phyloP scores from a whole-genome alignment of 1,140 invertebrate species.

The Aphelinus certus region DNA sequence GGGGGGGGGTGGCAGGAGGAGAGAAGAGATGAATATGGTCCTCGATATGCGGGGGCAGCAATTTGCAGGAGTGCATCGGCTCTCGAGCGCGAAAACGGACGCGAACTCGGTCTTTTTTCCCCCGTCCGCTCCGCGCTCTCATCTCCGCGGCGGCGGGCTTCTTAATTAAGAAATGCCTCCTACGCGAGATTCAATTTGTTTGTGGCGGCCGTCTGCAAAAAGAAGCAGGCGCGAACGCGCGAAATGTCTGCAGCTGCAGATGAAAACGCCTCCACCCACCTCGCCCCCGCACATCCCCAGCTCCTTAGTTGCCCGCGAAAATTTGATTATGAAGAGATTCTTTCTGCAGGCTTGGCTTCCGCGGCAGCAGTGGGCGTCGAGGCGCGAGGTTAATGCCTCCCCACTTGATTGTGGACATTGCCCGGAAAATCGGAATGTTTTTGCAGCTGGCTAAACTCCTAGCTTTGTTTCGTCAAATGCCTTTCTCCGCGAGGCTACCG shows the following conservation, averaged over 20 bases:
- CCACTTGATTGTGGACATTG: constrained; percentile 25
- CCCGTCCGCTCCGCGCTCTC: background rate
- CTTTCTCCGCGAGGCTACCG: background rate
- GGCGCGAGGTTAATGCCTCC: constrained; percentile 7
- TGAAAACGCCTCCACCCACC: constrained; percentile 27
- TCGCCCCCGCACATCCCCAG: too few relatives aligned
- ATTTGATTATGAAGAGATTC: constrained; percentile 40
- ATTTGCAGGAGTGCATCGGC: constrained; percentile 52
- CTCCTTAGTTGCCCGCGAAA: background rate
- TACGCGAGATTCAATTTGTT: constrained; percentile 46
- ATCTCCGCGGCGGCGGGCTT: constrained; percentile 20
- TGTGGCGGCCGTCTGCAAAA: constrained; percentile 18
- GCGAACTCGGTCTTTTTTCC: background rate
- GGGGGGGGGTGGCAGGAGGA: too few relatives aligned
- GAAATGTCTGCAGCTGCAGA: constrained; percentile 14
- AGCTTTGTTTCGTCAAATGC: background rate
- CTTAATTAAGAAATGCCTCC: constrained; percentile 54
- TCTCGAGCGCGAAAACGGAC: constrained; percentile 24
- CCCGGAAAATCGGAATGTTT: background rate
- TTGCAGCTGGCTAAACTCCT: background rate
- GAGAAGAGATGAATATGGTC: too few relatives aligned
- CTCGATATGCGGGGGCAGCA: constrained; percentile 25
- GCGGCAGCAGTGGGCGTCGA: background rate
- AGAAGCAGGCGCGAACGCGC: background rate
- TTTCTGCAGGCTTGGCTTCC: constrained; percentile 13